Evolutionary conservation across 2,113 vertebrate species (phyloP).

Genomic region (Geococcyx californianus): DNA sequence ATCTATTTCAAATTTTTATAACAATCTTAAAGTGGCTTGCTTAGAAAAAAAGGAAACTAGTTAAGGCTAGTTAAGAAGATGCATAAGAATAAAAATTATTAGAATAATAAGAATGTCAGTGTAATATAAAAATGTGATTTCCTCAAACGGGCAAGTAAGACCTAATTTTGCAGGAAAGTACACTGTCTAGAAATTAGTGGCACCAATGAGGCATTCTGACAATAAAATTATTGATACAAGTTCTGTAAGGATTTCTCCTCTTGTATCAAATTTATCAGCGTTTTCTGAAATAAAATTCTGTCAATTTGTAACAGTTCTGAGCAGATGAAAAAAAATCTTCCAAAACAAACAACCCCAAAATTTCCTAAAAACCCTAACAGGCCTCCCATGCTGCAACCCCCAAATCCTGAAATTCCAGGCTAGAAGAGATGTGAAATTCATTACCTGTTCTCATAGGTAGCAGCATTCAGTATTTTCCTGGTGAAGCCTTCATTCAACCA

Average conservation of each 20-base stretch:
- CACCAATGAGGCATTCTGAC: not conserved
- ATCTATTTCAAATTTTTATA: not conserved
- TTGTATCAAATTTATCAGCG: not conserved
- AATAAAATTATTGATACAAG: not conserved
- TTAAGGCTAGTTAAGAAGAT: not conserved
- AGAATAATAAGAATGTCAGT: not conserved
- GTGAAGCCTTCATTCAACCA: slow-evolving; percentile 80
- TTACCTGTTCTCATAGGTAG: slow-evolving; percentile 80
- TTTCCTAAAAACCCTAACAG: not conserved
- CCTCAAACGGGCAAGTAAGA: not conserved
- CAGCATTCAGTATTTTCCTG: slow-evolving; percentile 67
- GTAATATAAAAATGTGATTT: not conserved
- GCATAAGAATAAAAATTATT: not conserved
- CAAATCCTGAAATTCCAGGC: not conserved
- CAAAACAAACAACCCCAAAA: not conserved
- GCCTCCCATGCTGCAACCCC: not conserved
- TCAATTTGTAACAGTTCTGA: not conserved
- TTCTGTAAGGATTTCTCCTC: not conserved
- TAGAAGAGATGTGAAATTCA: not conserved
- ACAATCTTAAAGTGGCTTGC: not conserved
- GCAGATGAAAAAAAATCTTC: not conserved
- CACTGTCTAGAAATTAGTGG: not conserved
- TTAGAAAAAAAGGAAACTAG: not conserved
- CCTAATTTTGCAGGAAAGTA: not conserved
- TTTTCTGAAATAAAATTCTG: slow-evolving; percentile 24